These are phyloP conservation scores for Hypotaenidia okinawae DNA, from an alignment of 2,797 vertebrate species.

Conservation along the genomic window DNA sequence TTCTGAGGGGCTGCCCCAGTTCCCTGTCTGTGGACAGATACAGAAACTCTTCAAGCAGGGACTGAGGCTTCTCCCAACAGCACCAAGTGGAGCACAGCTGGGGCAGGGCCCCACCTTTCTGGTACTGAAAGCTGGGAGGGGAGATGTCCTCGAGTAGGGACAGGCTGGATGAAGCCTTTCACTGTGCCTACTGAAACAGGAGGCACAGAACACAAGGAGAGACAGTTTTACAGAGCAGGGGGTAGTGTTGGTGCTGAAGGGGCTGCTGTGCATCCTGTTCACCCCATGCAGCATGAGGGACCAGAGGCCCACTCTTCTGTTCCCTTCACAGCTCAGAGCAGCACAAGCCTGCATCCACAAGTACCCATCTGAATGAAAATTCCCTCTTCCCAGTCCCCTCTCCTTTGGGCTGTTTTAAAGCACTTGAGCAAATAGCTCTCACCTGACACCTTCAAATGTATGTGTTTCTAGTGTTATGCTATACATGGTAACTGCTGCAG, in stretches of 20 bases:
- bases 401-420: neutral
- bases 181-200: neutral
- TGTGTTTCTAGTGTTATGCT: fast-evolving
- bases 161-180: neutral
- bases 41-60: neutral
- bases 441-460: too few species aligned
- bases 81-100: too few species aligned
- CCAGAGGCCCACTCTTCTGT: too few species aligned
- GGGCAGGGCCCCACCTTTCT: fast-evolving
- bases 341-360: neutral
- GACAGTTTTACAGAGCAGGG: too few species aligned
- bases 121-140: neutral
- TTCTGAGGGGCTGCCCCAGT: neutral
- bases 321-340: too few species aligned
- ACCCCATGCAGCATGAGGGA: too few species aligned
- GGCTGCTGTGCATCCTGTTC: neutral
- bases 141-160: neutral
- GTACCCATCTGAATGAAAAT: neutral
- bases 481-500: fast-evolving
- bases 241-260: too few species aligned
- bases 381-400: fast-evolving
- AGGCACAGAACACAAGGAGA: too few species aligned
- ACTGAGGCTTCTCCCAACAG: neutral
- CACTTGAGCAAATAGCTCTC: too few species aligned
- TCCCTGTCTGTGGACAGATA: neutral